Evolutionary conservation across 1,140 invertebrate genomes (phyloP), one percentile per base, ranked within the genome.

Genomic region (Drosophila serrata): DNA sequence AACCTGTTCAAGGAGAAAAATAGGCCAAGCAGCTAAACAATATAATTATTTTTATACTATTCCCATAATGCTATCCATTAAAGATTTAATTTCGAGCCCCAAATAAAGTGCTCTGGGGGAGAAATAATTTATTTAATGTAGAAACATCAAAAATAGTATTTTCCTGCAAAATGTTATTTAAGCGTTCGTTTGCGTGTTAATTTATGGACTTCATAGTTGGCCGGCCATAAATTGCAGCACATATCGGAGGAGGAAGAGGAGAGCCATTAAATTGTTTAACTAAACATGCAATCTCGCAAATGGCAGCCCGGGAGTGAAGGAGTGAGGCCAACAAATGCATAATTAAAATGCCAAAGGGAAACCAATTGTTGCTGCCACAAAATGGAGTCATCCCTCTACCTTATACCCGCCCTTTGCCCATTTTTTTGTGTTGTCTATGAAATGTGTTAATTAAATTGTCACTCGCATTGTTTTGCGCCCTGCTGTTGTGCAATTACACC

Each of bases 371-470:
- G 79, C 78, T 67, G 63, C 74, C 69, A 13, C 72, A 56, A 31
- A 73, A 73, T 37, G 51, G n/a, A 48, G 51, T 46, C 33, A 19
- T 29, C 48, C 37, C 9, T 27, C 19, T 9, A 6, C 37, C 33
- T 6, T n/a, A 9, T 11, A 0, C 24, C 6, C 12, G 9, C 6
- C 27, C 11, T 4, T 13, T n/a, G 7, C 24, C 29, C 31, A 9
- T 8, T 57, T 33, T 45, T 69, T 68, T 37, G 49, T 51, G 11
- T 19, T 19, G 65, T 51, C 61, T 60, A 59, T 69, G 37, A 61
- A 64, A 65, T 61, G 51, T 63, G 68, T 85, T 85, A 86, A 86
- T 85, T 85, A 85, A 85, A 86, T 86, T 85, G 79, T 70, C 82
- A 78, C 76, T 59, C 59, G 24, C 68, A 72, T 72, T 72, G 65